phyloP scores from a whole-genome alignment of 2,888 invertebrate genomes.

The Isotomurus palustris region DNA sequence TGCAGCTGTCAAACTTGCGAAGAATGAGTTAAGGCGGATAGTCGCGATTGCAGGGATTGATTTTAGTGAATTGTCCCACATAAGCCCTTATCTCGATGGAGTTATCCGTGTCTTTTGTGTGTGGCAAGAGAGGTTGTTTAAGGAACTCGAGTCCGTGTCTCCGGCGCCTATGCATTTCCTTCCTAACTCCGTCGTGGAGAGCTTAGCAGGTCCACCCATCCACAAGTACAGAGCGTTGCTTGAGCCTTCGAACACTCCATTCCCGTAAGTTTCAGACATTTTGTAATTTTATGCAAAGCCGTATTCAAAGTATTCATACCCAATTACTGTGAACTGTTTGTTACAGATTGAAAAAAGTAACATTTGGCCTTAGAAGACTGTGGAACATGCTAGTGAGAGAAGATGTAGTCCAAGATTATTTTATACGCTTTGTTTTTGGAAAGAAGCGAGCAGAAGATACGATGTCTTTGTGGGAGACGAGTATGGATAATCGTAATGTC shows the following conservation, averaged over 20 bases:
- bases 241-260: slow-evolving; percentile 92
- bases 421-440: slow-evolving; percentile 91
- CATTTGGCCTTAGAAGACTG: slow-evolving; percentile 59
- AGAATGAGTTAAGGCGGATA: slow-evolving; percentile 80
- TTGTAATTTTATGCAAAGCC: no score
- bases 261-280: slow-evolving; percentile 61
- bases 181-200: slow-evolving; percentile 83
- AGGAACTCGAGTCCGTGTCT: slow-evolving; percentile 68
- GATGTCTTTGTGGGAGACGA: slow-evolving; percentile 52
- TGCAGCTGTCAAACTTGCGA: slow-evolving; percentile 78
- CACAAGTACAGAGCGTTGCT: slow-evolving; percentile 88
- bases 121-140: slow-evolving; percentile 79
- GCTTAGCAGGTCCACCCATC: slow-evolving; percentile 64
- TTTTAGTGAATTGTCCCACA: slow-evolving; percentile 51
- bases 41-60: slow-evolving; percentile 83
- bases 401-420: slow-evolving; percentile 87
- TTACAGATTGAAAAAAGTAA: slow-evolving; percentile 58
- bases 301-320: no score
- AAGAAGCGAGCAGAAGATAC: slow-evolving; percentile 58
- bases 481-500: slow-evolving; percentile 31
- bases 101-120: slow-evolving; percentile 76
- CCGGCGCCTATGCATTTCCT: slow-evolving; percentile 82
- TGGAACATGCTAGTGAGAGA: slow-evolving; percentile 93
- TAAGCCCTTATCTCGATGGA: slow-evolving; percentile 88
- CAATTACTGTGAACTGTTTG: no score